phyloP scores from a whole-genome alignment of 2,113 vertebrate species.

The Planiliza haematocheilus region DNA sequence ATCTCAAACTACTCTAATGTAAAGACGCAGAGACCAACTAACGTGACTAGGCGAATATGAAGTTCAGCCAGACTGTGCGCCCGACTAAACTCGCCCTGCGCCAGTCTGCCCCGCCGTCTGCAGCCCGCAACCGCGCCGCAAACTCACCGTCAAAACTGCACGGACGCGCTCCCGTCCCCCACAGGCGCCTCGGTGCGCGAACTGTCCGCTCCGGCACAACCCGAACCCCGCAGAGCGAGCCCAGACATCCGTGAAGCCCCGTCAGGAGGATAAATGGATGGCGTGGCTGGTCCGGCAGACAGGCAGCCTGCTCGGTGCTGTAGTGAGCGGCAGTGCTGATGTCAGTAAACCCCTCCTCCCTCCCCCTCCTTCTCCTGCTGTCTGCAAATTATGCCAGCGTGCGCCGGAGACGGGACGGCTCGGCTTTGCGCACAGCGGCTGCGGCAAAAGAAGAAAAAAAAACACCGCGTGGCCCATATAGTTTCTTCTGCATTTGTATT shows the following conservation, averaged over 20 bases:
- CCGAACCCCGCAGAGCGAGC: conserved; percentile 10
- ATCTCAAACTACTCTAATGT: too few species aligned
- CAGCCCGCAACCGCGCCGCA: conserved; percentile 25
- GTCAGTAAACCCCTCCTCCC: conserved; percentile 76
- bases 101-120: conserved; percentile 28
- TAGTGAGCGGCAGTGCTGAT: conserved; percentile 62
- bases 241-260: conserved; percentile 41
- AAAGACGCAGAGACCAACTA: conserved; percentile 10
- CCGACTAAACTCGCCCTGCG: conserved; percentile 54
- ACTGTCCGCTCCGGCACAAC: conserved; percentile 2
- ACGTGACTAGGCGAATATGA: conserved; percentile 54
- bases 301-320: conserved; percentile 60
- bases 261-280: conserved; percentile 45
- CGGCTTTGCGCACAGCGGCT: conserved; percentile 19
- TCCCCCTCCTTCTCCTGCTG: conserved; percentile 27
- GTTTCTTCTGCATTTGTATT: background rate
- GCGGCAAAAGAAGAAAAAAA: conserved; percentile 33
- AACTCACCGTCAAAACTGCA: conserved; percentile 71
- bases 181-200: background rate
- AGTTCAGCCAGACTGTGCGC: conserved; percentile 65
- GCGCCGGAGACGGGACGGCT: conserved; percentile 35
- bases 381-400: conserved; percentile 56
- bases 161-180: conserved; percentile 3
- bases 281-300: conserved; percentile 66
- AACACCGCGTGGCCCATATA: conserved; percentile 10